Percentiles rank a stretch among this genome's conserved stretches.
phyloP scores from a whole-genome alignment of 2,113 vertebrate species.

The Serinus canaria region DNA sequence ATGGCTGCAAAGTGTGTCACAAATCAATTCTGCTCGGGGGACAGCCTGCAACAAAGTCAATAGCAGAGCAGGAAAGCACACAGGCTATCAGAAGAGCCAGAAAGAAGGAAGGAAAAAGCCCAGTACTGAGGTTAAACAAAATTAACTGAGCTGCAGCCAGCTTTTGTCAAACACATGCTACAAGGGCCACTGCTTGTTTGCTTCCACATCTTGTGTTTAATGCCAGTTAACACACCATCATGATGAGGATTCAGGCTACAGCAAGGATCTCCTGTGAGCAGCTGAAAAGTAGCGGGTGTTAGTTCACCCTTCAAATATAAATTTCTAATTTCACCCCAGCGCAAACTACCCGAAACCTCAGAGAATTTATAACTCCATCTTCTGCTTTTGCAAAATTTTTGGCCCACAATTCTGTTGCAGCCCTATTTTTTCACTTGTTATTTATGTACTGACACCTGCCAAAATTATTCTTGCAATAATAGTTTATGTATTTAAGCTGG shows the following conservation, averaged over 20 bases:
- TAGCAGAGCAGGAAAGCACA: constrained; percentile 31
- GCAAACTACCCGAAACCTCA: background rate
- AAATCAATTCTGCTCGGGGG: constrained; percentile 66
- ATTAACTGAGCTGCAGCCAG: background rate
- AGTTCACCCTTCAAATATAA: background rate
- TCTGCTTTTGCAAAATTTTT: background rate
- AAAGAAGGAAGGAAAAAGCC: background rate
- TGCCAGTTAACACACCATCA: background rate
- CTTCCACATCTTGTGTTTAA: background rate
- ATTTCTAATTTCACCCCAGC: background rate
- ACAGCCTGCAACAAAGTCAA: constrained; percentile 54
- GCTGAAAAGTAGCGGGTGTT: background rate
- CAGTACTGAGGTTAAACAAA: background rate
- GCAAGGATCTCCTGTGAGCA: background rate
- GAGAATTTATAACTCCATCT: background rate
- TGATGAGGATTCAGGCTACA: background rate
- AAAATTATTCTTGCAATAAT: background rate
- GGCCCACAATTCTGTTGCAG: background rate
- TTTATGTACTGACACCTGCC: background rate
- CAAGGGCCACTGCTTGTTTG: background rate
- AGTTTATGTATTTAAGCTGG: background rate
- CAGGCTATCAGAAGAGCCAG: constrained; percentile 17
- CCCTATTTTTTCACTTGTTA: background rate
- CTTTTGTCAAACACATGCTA: background rate
- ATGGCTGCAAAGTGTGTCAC: constrained; percentile 51